Evolutionary conservation across 2,888 invertebrate genomes (phyloP), one percentile per base, ranked within the genome.

Genomic region (Deilephila porcellus): DNA sequence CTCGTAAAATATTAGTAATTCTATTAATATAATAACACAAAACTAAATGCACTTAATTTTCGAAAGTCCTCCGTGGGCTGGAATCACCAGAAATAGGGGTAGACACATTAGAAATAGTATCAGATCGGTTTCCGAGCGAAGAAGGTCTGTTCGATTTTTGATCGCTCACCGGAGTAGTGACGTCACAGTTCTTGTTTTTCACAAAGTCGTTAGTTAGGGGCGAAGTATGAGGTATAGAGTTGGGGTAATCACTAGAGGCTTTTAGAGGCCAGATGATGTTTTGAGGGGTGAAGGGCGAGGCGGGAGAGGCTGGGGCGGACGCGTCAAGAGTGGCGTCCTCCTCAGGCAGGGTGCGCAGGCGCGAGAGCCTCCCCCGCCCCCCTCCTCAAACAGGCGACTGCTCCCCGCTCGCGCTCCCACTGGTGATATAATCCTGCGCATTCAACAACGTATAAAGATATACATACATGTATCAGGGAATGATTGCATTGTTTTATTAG

Each of bases 341-440:
- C 87, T 93, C 94, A 74, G 91, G 89, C 81, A 93, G 85, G 78
- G 93, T 93, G 85, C 90, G 90, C 88, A 94, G 91, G 88, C 93
- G 93, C 84, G 86, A 83, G 76, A 90, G 88, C 93, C 93, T 93
- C 94, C 91, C 95, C 94, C 94, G 94, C 94, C 91, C 89, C 86
- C 84, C 92, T 72, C 86, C 94, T 95, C 95, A 95, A 85, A 95
- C 95, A 5, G 95, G 94, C 32, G 95, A 94, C 81, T 93, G 93
- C 8, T 94, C 93, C 0, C 94, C 94, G 81, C 94, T 94, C 3
- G 91, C 93, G 75, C 93, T 94, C 25, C 94, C 94, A 75, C 93
- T 93, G 4, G 91, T 92, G 80, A 93, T 94, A 85, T 94, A 94
- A 78, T 95, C 95, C 93, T 94, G 90, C 77, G 82, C 81, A 90